Conservation (phyloP, 2,888 invertebrate genomes). For the Acleris literana region DNA sequence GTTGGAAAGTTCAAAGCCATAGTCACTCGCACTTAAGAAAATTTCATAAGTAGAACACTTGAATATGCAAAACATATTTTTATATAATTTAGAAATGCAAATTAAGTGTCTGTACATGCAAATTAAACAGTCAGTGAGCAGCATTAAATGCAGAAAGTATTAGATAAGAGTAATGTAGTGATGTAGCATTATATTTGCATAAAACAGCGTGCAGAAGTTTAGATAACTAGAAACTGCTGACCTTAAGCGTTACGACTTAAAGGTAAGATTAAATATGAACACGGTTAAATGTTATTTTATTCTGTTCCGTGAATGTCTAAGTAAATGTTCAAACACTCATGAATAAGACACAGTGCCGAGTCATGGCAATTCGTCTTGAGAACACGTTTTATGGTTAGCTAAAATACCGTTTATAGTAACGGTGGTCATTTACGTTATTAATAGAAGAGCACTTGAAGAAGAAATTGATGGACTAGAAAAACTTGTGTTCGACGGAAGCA, state of each 20-base stretch:
- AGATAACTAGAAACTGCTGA: slow-evolving; percentile 19
- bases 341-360: slow-evolving; percentile 23
- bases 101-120: slow-evolving; percentile 3
- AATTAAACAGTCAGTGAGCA: slow-evolving; percentile 11
- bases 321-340: slow-evolving; percentile 19
- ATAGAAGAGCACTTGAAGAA: neutral
- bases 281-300: slow-evolving; percentile 23
- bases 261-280: slow-evolving; percentile 24
- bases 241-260: slow-evolving; percentile 22
- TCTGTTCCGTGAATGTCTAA: slow-evolving; percentile 24
- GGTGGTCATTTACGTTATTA: slow-evolving; percentile 19
- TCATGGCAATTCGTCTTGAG: slow-evolving; percentile 23
- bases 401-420: slow-evolving; percentile 34
- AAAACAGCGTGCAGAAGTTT: slow-evolving; percentile 28
- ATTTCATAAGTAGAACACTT: slow-evolving; percentile 14
- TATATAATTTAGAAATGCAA: slow-evolving; percentile 9
- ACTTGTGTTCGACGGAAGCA: slow-evolving; percentile 20
- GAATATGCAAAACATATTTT: neutral
- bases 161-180: slow-evolving; percentile 18
- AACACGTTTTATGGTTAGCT: slow-evolving; percentile 7
- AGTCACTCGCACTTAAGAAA: slow-evolving; percentile 10
- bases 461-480: slow-evolving; percentile 18
- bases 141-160: slow-evolving; percentile 16
- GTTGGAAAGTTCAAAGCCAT: neutral
- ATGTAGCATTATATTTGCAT: slow-evolving; percentile 26